Evolutionary conservation across 2,888 invertebrate species (phyloP).

Genomic region (Lepidocyrtinus sp.): DNA sequence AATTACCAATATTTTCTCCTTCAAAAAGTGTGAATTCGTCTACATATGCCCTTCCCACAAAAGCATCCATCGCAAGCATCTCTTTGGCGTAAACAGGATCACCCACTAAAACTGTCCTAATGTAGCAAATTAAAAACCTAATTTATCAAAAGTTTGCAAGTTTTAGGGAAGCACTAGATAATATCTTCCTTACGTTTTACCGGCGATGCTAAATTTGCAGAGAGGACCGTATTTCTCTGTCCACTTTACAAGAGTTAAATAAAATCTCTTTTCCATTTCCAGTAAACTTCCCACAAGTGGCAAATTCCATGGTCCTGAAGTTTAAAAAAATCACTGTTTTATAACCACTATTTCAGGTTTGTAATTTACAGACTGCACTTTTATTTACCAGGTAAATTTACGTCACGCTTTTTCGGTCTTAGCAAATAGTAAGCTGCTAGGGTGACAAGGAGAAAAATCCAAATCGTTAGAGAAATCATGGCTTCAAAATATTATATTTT

Average conservation of each 20-base stretch:
- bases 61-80: constrained; percentile 46
- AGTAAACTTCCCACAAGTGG: constrained; percentile 30
- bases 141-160: no score
- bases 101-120: constrained; percentile 1
- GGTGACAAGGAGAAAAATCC: constrained; percentile 27
- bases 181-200: constrained; percentile 14
- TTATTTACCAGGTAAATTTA: constrained; percentile 23
- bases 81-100: constrained; percentile 44
- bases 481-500: not conserved
- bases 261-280: constrained; percentile 14
- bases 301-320: constrained; percentile 36
- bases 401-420: constrained; percentile 1
- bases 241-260: constrained; percentile 31
- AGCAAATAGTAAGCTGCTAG: not conserved
- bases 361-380: not conserved
- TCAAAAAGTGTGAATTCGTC: constrained; percentile 34
- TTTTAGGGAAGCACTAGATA: no score
- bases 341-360: not conserved
- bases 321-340: no score
- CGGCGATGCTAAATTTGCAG: constrained; percentile 21
- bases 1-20: constrained; percentile 40
- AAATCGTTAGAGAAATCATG: constrained; percentile 24
- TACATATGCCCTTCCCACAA: constrained; percentile 36
- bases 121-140: no score
- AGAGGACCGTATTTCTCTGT: constrained; percentile 37